Base-by-base conservation (phyloP, 2,797 vertebrate genomes). In the Denticeps clupeoides region DNA sequence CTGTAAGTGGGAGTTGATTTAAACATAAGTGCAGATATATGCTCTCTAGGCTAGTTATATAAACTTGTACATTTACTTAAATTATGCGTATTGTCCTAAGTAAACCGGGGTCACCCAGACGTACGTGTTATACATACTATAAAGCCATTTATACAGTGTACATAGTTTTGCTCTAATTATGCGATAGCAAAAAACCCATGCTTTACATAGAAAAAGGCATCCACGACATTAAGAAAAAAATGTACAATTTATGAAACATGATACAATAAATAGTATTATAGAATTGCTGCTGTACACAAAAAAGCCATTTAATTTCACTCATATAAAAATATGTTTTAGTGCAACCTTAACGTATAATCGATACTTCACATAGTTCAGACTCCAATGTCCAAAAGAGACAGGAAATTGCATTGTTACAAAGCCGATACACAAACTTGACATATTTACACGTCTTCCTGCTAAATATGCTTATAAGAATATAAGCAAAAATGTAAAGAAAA, bases 261-360 rank as follows among this genome's bases (percentile, higher is more conserved):
- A 87, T 89, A 93, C 77, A 96, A 96, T 98, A 98, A 98, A 98
- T 98, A 97, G 89, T 92, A 89, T 93, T 89, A 91, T 88, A 95
- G 88, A 93, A 93, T 89, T 71, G 86, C 87, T 86, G 87, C 81
- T 78, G 83, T 76, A 95, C 92, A 98, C 89, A 89, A 93, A 80
- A 75, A 90, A 91, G 85, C 87, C 81, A 81, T 87, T 88, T 86
- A 82, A 84, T 90, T 88, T 95, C 90, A 91, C 87, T 91, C 87
- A 91, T 98, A 98, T 93, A 98, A 98, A 98, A 98, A 98, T 98
- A 97, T 89, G 89, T 91, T 93, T 97, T 97, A 98, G 93, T 98
- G 94, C 93, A 97, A 97, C 90, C 87, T 82, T 90, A 96, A n/a
- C 90, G 84, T 85, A 91, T 89, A 89, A 91, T 83, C n/a, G 86